phyloP scores from a whole-genome alignment of 2,113 vertebrate species.

The Saimiri boliviensis region DNA sequence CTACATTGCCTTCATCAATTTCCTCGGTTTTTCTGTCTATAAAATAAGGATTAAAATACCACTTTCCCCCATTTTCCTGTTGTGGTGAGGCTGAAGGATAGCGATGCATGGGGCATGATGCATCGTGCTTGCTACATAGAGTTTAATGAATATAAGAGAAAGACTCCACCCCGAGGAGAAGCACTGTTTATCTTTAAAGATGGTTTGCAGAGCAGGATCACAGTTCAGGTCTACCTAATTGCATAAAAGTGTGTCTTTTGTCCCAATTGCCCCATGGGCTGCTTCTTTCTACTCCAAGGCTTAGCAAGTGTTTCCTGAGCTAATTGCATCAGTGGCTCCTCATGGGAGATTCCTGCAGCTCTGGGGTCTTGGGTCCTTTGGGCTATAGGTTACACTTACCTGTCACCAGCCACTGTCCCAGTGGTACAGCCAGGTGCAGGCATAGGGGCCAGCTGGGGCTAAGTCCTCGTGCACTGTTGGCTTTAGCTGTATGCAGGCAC shows the following conservation, averaged over 20 bases:
- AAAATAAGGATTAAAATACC: neutral
- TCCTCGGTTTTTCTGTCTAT: neutral
- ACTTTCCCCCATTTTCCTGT: neutral
- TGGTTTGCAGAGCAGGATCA: neutral
- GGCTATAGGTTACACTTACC: neutral
- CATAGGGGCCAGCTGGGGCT: neutral
- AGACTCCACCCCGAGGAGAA: neutral
- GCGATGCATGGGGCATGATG: neutral
- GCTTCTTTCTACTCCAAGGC: neutral
- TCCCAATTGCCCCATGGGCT: fast-evolving
- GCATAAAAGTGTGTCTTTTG: neutral
- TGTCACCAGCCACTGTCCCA: neutral
- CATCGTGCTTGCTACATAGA: neutral
- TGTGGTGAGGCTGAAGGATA: neutral
- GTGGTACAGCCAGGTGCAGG: neutral
- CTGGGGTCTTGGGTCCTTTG: neutral
- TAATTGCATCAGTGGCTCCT: neutral
- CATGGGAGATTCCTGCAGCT: neutral
- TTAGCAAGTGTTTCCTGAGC: neutral
- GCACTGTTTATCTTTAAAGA: neutral
- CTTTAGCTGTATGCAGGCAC: neutral
- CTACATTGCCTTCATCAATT: neutral
- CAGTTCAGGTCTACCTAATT: neutral
- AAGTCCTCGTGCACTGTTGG: neutral
- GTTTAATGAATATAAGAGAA: neutral